Evolutionary conservation across 2,888 invertebrate species (phyloP).

Genomic region (Dryadula phaetusa): DNA sequence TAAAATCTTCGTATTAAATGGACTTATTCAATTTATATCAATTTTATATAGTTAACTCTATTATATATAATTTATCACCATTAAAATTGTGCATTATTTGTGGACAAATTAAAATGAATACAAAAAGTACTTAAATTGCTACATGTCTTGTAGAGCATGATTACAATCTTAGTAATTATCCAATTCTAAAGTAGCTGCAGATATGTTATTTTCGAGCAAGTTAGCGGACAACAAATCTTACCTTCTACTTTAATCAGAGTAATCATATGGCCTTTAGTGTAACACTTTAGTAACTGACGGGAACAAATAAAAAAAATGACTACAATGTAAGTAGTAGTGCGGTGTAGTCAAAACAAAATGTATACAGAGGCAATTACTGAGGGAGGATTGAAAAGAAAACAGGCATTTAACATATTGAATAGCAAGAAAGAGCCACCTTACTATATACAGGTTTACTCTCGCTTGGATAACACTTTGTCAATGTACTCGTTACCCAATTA

Average conservation of each 20-base stretch:
- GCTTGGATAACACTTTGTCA: slow-evolving; percentile 55
- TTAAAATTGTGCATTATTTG: slow-evolving; percentile 56
- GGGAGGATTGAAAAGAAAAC: slow-evolving; percentile 49
- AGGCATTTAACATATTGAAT: slow-evolving; percentile 50
- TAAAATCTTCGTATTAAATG: slow-evolving; percentile 46
- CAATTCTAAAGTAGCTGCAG: slow-evolving; percentile 70
- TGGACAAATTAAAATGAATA: slow-evolving; percentile 58
- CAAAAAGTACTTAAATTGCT: slow-evolving; percentile 61
- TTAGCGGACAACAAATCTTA: slow-evolving; percentile 50
- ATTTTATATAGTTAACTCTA: slow-evolving; percentile 56
- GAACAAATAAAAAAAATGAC: slow-evolving; percentile 54
- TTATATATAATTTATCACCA: slow-evolving; percentile 56
- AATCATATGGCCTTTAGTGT: slow-evolving; percentile 59
- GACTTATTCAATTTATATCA: slow-evolving; percentile 56
- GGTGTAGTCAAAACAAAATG: slow-evolving; percentile 33
- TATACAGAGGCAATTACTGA: slow-evolving; percentile 35
- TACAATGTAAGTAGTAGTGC: slow-evolving; percentile 36
- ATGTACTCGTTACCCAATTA: slow-evolving; percentile 62
- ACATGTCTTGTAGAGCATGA: slow-evolving; percentile 61
- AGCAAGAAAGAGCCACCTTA: slow-evolving; percentile 45
- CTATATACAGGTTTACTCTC: slow-evolving; percentile 38
- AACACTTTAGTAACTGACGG: slow-evolving; percentile 57
- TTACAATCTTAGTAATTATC: slow-evolving; percentile 71
- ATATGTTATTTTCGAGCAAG: slow-evolving; percentile 70
- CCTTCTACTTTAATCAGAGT: slow-evolving; percentile 59